Evolutionary conservation across 2,113 vertebrate genomes (phyloP), one percentile per base, ranked within the genome.

Genomic region (Psilopogon haemacephalus): DNA sequence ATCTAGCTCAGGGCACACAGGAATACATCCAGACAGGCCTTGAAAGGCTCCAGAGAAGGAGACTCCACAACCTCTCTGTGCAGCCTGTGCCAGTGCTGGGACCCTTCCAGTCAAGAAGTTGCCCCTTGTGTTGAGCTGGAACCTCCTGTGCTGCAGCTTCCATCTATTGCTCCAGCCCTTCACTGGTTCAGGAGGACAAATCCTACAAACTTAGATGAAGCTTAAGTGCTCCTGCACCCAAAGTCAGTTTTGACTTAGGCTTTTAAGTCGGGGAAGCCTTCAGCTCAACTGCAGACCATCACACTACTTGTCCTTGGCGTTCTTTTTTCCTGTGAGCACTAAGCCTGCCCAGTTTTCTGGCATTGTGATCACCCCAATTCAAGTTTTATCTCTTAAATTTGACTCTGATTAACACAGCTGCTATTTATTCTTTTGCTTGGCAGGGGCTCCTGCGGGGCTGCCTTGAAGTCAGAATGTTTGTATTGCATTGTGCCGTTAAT

Each of bases 361-460:
- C 46, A 94, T 94, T 92, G 90, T 91, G 65, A 84, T 38, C 40
- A 90, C 93, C 73, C 89, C 89, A 94, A 95, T 68, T 87, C 13
- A 83, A 94, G 37, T 9, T 35, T 86, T 95, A 93, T 64, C 82
- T 94, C 92, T 93, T 73, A 70, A 93, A 96, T 72, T 90, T 89
- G 60, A 48, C 56, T 95, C 94, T 92, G 85, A 91, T 94, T 95
- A 95, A 84, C 42, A 89, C 50, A 87, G 35, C 33, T 80, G 64
- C 85, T 94, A 71, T 75, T 94, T 88, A 86, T 44, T 88, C 84
- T 90, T 90, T 84, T 62, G 17, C 59, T 95, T 86, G 74, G 76
- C 48, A 95, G 68, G 28, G 72, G 44, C 65, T 95, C 86, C 73
- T 93, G 69, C 69, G 74, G 89, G 76, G 54, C 15, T 7, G 9